Percentiles rank a stretch among this genome's conserved stretches.
These are phyloP conservation scores for Idaea aversata DNA, from an alignment of 2,888 invertebrate species.

Conservation along the genomic window DNA sequence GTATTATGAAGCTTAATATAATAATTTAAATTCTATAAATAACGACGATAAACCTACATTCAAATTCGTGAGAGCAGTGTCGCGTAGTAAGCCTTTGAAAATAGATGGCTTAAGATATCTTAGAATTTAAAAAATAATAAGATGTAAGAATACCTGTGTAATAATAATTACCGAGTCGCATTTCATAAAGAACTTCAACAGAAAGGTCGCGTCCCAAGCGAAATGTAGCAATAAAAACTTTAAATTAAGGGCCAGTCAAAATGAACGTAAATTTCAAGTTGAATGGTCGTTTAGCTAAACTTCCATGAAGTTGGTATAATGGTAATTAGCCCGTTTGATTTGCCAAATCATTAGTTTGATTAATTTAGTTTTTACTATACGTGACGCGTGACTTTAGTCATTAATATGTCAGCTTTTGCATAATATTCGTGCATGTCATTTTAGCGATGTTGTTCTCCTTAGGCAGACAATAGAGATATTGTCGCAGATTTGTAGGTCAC, in stretches of 20 bases:
- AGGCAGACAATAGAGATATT: constrained; percentile 52
- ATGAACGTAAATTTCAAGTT: constrained; percentile 32
- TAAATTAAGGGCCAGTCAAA: constrained; percentile 44
- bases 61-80: background rate
- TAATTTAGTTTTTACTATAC: background rate
- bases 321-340: constrained; percentile 7
- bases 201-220: constrained; percentile 33
- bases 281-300: constrained; percentile 15
- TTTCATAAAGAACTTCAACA: constrained; percentile 29
- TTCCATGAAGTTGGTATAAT: constrained; percentile 15
- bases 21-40: constrained; percentile 15
- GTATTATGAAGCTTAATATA: constrained; percentile 25
- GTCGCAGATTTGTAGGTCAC: constrained; percentile 57
- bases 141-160: constrained; percentile 25
- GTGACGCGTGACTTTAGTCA: background rate
- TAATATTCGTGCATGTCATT: background rate
- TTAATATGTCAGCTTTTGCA: background rate
- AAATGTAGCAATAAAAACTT: constrained; percentile 48
- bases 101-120: background rate
- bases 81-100: background rate
- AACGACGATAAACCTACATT: background rate
- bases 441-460: constrained; percentile 26
- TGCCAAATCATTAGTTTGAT: background rate
- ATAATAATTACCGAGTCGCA: constrained; percentile 37
- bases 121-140: constrained; percentile 9